Base-by-base conservation (phyloP, 2,888 invertebrate species). In the Dolichomitus sp. region DNA sequence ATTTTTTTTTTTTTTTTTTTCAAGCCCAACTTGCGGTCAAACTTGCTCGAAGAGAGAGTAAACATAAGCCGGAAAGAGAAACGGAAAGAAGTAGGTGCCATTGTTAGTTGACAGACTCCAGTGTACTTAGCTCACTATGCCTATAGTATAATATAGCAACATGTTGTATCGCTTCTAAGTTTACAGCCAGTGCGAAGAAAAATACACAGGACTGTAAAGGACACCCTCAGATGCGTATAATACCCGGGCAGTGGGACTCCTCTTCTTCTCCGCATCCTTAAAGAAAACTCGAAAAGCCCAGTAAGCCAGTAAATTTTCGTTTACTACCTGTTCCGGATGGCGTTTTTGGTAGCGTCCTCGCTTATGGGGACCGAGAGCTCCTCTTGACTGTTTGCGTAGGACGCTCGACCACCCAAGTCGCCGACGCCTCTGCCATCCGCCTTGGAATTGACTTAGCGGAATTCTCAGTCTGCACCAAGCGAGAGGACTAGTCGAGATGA, bases 381-480 rank as follows among this genome's bases (percentile, higher is more conserved):
- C 84, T 85, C 83, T 59, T 9, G 88, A 87, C 87, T 91, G 91
- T 92, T 92, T 92, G 92, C 92, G 92, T 91, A 91, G 92, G 92
- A 91, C 87, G 88, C 82, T 45, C 66, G 92, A 91, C 92, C 92
- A 92, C 92, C 92, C 91, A 92, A 87, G 89, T 87, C 85, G 89
- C 86, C 83, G 88, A 91, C 90, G 92, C 91, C 91, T 90, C 89
- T 87, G 87, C 89, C 88, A 84, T 89, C 85, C 88, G 88, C 85
- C 86, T 86, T 86, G 87, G 88, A 89, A 91, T 91, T 90, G 90
- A 91, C 90, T 92, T 90, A 88, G 91, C 89, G 88, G 91, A 92
- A 91, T 92, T 89, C 90, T 72, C 74, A 30, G 45, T 63, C 72
- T 45, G 80, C 63, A 57, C 45, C 54, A 52, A 50, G 59, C 27